These are phyloP conservation scores for Harpagifer antarcticus DNA, from an alignment of 2,797 vertebrate species.

Conservation along the genomic window DNA sequence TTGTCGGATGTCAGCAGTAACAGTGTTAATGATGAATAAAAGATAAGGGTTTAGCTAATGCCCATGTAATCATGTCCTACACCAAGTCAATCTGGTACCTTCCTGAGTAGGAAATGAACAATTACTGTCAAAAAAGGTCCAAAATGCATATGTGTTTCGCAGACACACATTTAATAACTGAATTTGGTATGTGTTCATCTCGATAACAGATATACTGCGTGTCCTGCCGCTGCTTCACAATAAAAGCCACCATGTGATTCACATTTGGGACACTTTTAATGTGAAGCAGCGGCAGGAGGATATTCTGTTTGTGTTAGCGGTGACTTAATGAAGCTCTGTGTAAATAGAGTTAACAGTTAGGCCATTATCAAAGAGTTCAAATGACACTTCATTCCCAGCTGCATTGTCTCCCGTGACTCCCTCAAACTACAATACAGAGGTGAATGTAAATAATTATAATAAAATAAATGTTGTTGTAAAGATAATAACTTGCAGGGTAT, in stretches of 20 bases:
- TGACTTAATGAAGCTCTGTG: not conserved
- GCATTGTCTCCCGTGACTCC: not conserved
- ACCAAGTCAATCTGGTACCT: no score
- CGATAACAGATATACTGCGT: not conserved
- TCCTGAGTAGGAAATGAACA: not conserved
- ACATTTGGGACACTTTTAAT: not conserved
- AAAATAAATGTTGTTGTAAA: not conserved
- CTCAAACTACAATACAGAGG: not conserved
- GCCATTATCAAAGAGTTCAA: not conserved
- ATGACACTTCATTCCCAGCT: not conserved
- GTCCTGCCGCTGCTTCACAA: not conserved
- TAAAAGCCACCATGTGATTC: not conserved
- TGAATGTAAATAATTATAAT: not conserved
- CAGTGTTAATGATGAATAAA: no score
- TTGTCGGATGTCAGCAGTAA: not conserved
- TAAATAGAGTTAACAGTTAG: not conserved
- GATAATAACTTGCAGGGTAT: not conserved
- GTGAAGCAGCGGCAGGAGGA: not conserved
- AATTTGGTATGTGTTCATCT: not conserved
- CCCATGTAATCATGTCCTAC: no score
- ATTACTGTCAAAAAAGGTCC: no score
- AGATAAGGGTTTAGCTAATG: no score
- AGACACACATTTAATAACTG: not conserved
- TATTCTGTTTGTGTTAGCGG: not conserved
- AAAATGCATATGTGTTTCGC: not conserved